Conservation (phyloP, 2,797 vertebrate genomes). For the Gallinago stenura region DNA sequence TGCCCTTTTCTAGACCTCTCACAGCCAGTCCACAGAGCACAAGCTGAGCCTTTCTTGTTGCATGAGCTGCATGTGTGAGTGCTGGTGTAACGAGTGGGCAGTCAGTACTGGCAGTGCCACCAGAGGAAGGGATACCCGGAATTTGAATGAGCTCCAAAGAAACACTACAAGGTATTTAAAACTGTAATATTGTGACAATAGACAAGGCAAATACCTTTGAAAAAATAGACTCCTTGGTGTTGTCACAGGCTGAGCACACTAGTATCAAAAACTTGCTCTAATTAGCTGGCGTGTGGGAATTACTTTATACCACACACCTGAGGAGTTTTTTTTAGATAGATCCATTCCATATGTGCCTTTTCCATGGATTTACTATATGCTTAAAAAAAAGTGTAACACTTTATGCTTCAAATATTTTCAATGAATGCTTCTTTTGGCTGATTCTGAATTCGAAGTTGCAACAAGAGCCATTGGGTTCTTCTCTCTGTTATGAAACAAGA, state of each 20-base stretch:
- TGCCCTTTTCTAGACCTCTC: neutral
- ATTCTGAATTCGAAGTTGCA: neutral
- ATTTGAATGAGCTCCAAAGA: neutral
- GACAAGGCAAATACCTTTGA: neutral
- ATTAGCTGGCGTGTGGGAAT: neutral
- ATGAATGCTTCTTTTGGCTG: neutral
- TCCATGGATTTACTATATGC: neutral
- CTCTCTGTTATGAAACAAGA: neutral
- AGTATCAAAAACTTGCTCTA: neutral
- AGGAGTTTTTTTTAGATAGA: neutral
- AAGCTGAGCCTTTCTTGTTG: neutral
- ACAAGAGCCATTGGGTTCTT: neutral
- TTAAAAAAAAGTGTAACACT: neutral
- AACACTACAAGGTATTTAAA: neutral
- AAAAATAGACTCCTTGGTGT: neutral
- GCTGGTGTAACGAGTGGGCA: neutral
- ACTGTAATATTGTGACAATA: neutral
- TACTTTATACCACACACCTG: neutral
- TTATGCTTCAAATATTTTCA: neutral
- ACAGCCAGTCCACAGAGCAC: fast-evolving
- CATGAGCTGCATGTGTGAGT: neutral
- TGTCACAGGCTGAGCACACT: fast-evolving
- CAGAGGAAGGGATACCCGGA: neutral
- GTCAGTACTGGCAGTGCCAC: neutral
- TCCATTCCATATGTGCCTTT: neutral